A percentile compares a stretch with the other conserved stretches of the same genome.
Evolutionary conservation across 2,888 invertebrate species (phyloP).

Genomic region (Mellilla xanthometata): DNA sequence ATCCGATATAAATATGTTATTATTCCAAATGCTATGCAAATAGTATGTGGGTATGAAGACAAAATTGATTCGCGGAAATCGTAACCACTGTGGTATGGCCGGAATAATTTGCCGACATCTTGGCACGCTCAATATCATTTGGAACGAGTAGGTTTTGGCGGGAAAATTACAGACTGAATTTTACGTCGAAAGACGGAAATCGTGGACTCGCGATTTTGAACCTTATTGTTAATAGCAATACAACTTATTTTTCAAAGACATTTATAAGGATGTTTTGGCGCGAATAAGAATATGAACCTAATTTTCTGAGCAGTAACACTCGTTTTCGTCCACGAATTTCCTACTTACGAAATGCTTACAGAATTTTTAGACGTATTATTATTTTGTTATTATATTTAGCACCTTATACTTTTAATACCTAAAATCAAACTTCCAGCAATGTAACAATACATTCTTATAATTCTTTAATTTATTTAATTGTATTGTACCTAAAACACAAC

Average conservation of each 20-base stretch:
- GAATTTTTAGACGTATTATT: neutral
- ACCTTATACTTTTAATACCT: neutral
- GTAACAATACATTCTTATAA: no score
- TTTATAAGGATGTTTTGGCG: neutral
- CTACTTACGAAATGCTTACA: neutral
- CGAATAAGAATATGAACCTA: neutral
- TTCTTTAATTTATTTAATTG: no score
- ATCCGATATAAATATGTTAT: no score
- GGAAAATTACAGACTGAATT: conserved; percentile 58
- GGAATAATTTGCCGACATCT: conserved; percentile 46
- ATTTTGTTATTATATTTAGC: neutral
- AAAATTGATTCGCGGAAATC: conserved; percentile 16
- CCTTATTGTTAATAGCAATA: conserved; percentile 5
- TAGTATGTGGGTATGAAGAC: neutral
- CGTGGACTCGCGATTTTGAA: conserved; percentile 16
- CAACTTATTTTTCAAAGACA: conserved; percentile 5
- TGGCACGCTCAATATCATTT: conserved; percentile 59
- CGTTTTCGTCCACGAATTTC: neutral
- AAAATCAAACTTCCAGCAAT: no score
- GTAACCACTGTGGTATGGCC: conserved; percentile 48
- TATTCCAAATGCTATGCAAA: neutral
- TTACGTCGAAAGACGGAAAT: conserved; percentile 24
- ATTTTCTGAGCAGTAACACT: neutral
- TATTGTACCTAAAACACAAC: no score
- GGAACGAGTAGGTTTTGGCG: conserved; percentile 61